Evolutionary conservation across 2,113 vertebrate species (phyloP).

Genomic region (Eptesicus fuscus): DNA sequence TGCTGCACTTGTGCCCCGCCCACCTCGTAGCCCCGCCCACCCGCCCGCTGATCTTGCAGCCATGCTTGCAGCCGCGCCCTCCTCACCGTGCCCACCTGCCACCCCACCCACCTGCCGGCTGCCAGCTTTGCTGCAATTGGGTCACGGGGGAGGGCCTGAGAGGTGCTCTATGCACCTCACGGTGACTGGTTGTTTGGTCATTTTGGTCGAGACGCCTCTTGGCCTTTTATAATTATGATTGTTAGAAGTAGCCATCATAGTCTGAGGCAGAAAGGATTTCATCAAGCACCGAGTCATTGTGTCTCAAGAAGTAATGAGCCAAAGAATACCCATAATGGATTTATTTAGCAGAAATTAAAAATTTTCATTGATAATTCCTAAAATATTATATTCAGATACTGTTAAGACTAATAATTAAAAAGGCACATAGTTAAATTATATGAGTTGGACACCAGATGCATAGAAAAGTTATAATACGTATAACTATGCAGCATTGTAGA

Average conservation of each 20-base stretch:
- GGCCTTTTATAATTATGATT: background rate
- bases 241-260: background rate
- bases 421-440: background rate
- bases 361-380: background rate
- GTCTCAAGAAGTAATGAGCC: slow-evolving; percentile 3
- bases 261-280: background rate
- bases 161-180: too few relatives aligned
- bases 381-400: background rate
- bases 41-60: too few relatives aligned
- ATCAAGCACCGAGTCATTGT: background rate
- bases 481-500: background rate
- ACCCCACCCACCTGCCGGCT: too few relatives aligned
- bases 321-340: background rate
- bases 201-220: too few relatives aligned
- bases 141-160: too few relatives aligned
- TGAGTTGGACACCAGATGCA: background rate
- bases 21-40: too few relatives aligned
- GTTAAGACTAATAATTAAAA: background rate
- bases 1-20: too few relatives aligned
- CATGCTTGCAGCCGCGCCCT: too few relatives aligned
- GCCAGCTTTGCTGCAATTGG: too few relatives aligned
- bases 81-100: too few relatives aligned
- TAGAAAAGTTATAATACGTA: background rate
- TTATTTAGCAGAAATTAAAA: background rate
- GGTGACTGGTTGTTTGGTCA: too few relatives aligned